Evolutionary conservation across 2,888 invertebrate species (phyloP).

Genomic region (Drosophila emarginata): DNA sequence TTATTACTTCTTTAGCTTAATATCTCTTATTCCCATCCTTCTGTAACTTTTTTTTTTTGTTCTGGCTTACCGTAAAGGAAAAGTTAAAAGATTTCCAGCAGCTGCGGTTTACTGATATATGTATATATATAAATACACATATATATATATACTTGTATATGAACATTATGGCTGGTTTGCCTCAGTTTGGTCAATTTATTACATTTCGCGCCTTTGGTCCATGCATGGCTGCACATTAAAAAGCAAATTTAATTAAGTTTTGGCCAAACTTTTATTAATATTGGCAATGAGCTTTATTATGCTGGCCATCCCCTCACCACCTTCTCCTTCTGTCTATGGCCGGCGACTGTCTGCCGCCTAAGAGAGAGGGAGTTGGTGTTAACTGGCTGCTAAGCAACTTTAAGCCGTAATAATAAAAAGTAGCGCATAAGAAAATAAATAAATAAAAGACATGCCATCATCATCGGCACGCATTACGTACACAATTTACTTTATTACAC

Average conservation of each 20-base stretch:
- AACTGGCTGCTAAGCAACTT: constrained; percentile 66
- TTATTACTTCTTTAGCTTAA: constrained; percentile 40
- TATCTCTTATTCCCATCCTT: constrained; percentile 2
- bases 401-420: constrained; percentile 67
- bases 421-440: constrained; percentile 70
- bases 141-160: constrained; percentile 27
- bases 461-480: constrained; percentile 73
- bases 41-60: background rate
- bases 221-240: constrained; percentile 76
- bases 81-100: constrained; percentile 22
- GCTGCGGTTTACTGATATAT: constrained; percentile 15
- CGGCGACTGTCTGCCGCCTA: background rate
- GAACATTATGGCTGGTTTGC: constrained; percentile 49
- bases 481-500: constrained; percentile 77
- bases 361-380: constrained; percentile 17
- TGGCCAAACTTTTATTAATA: constrained; percentile 75
- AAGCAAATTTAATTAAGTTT: constrained; percentile 75
- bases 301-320: constrained; percentile 36
- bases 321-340: background rate
- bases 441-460: constrained; percentile 73
- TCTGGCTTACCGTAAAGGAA: constrained; percentile 1
- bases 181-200: constrained; percentile 70
- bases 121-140: constrained; percentile 35
- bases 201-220: constrained; percentile 56
- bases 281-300: constrained; percentile 62